These are phyloP conservation scores for Bombylius discolor DNA, from an alignment of 2,888 invertebrate genomes.

Conservation along the genomic window DNA sequence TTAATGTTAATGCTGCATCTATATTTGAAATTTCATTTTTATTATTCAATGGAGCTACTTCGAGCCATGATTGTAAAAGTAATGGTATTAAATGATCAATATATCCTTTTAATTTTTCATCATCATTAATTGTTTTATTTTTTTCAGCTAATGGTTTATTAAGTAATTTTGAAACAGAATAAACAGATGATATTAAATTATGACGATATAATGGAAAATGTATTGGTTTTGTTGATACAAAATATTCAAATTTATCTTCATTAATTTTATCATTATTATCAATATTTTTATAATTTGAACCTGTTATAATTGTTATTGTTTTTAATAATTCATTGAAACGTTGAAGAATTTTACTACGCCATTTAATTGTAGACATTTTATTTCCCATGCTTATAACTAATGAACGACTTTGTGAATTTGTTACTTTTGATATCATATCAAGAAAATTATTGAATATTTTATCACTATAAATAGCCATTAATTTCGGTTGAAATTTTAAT, in stretches of 20 bases:
- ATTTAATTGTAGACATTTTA: slow-evolving; percentile 60
- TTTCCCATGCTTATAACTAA: slow-evolving; percentile 56
- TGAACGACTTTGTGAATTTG: slow-evolving; percentile 41
- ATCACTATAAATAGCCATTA: slow-evolving; percentile 53
- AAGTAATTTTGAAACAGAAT: slow-evolving; percentile 37
- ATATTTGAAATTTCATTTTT: slow-evolving; percentile 39
- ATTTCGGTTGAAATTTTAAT: slow-evolving; percentile 49
- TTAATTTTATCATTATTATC: background rate
- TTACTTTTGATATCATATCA: slow-evolving; percentile 63
- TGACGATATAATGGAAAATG: slow-evolving; percentile 11
- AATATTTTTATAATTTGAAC: slow-evolving; percentile 22
- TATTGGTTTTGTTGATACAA: background rate
- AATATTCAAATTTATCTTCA: no score
- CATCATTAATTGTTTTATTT: slow-evolving; percentile 26
- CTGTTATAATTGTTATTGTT: slow-evolving; percentile 7
- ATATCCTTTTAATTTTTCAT: slow-evolving; percentile 45
- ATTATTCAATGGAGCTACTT: slow-evolving; percentile 48
- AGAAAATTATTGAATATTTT: slow-evolving; percentile 68
- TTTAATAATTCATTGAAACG: slow-evolving; percentile 52
- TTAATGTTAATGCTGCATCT: slow-evolving; percentile 52
- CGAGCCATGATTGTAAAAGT: slow-evolving; percentile 72
- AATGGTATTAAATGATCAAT: slow-evolving; percentile 58
- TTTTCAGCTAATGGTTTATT: slow-evolving; percentile 33
- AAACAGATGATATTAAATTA: slow-evolving; percentile 13
- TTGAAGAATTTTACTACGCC: slow-evolving; percentile 63